Evolutionary conservation across 1,140 invertebrate species (phyloP), one percentile per base, ranked within the genome.

Genomic region (Drosophila athabasca): DNA sequence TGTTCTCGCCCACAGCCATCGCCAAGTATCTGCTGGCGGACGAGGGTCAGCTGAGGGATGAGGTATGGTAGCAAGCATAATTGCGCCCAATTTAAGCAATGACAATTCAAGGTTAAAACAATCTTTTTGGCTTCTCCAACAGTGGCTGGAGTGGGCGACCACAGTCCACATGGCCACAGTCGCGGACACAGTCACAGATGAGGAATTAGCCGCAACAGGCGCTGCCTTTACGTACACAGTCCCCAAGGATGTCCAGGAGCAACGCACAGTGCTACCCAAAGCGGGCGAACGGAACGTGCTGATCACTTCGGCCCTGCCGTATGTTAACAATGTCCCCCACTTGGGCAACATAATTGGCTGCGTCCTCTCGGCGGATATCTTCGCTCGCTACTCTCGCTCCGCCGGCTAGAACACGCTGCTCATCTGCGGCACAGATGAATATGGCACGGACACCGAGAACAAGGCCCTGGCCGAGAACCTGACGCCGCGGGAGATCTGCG

Each of bases 281-380:
- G 92, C 95, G 75, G 96, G 94, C 5, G 94, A 96, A 76, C 95
- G 94, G 66, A 99, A 99, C 93, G 93, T 99, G 50, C 92, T 99
- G 17, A 96, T 99, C 15, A 99, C 98, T 1, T 98, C 98, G 51
- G 98, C 99, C 11, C 92, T 99, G 39, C 99, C 99, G 1, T 99
- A 99, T 92, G 99, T 99, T 0, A 99, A 99, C 92, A 99, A 99
- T 93, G 97, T 99, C 24, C 99, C 99, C 19, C 99, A 99, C 94
- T 93, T 99, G 51, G 99, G 99, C 5, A 99, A 99, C 92, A 99
- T 99, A 76, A 99, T 99, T 90, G 99, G 99, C 45, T 99, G 98
- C 93, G 98, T 99, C 19, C 94, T 99, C 11, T 99, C 98, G 31
- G 98, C 97, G 19, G 99, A 99, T 92, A 98, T 99, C 73, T 99